A percentile compares a stretch with the other conserved stretches of the same genome.
Evolutionary conservation across 2,113 vertebrate species (phyloP).

Genomic region (Gadus macrocephalus): DNA sequence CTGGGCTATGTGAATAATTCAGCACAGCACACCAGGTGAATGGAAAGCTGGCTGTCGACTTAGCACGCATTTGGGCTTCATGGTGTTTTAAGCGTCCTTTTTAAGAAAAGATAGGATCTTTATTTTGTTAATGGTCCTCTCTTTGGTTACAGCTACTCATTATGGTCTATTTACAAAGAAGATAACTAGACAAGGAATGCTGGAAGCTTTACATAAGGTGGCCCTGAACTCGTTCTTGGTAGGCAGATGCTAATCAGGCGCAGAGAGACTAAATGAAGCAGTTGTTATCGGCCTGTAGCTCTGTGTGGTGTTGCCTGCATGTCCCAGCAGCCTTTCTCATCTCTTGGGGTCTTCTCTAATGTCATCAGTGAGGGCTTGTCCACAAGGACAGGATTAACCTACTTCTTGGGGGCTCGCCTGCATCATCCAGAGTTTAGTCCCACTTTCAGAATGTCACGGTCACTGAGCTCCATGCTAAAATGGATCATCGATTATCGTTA

Average conservation of each 20-base stretch:
- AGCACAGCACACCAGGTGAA: constrained; percentile 51
- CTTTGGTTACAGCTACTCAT: no score
- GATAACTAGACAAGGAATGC: no score
- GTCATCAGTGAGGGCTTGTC: not conserved
- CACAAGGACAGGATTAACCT: not conserved
- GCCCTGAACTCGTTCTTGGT: no score
- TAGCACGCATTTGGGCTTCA: constrained; percentile 12
- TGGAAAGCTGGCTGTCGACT: constrained; percentile 23
- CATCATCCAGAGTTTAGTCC: not conserved
- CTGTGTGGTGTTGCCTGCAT: no score
- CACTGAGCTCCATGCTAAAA: not conserved
- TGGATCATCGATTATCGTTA: no score
- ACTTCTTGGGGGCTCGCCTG: not conserved
- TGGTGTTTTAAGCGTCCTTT: not conserved
- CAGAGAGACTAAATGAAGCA: no score
- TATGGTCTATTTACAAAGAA: no score
- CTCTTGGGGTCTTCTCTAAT: not conserved
- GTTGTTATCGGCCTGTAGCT: no score
- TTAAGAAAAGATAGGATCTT: not conserved
- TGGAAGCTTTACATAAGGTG: no score
- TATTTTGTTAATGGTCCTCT: no score
- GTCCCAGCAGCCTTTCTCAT: not conserved
- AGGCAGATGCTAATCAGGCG: no score
- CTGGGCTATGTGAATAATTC: constrained; percentile 60
- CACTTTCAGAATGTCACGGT: not conserved